These are phyloP conservation scores for Apostichopus leukothele DNA, from an alignment of 53 echinoderm and acorn worm species.

Conservation along the genomic window DNA sequence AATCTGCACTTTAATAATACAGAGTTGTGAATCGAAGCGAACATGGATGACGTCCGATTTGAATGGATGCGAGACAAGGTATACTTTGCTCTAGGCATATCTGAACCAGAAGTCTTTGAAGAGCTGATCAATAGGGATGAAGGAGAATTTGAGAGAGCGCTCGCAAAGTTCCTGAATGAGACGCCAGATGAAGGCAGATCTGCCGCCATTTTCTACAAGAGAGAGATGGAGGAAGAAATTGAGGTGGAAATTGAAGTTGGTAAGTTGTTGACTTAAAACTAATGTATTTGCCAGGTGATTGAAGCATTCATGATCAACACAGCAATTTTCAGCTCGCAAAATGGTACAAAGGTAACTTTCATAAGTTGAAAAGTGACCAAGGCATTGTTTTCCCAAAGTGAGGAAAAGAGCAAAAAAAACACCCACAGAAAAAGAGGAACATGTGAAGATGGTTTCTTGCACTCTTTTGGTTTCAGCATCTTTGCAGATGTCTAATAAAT, in stretches of 20 bases:
- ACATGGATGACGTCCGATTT: conserved; percentile 98
- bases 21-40: background rate
- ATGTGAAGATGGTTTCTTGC: too few species aligned
- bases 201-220: conserved; percentile 93
- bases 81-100: conserved; percentile 73
- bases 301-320: too few species aligned
- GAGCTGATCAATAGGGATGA: conserved; percentile 95
- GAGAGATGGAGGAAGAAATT: conserved; percentile 80
- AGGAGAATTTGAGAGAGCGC: conserved; percentile 84
- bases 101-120: conserved; percentile 91
- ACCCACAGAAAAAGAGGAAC: too few species aligned
- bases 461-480: too few species aligned
- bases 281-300: background rate
- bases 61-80: conserved; percentile 96
- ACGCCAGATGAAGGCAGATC: conserved; percentile 92
- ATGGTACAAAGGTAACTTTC: too few species aligned
- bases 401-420: too few species aligned
- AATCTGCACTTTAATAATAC: too few species aligned
- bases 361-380: too few species aligned
- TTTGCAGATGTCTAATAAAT: too few species aligned
- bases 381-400: too few species aligned
- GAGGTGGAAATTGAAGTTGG: conserved; percentile 95
- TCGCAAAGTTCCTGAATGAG: conserved; percentile 95
- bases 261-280: conserved; percentile 25
- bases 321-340: too few species aligned